phyloP scores from a whole-genome alignment of 1,140 invertebrate genomes.

The Hylyphantes graminicola region DNA sequence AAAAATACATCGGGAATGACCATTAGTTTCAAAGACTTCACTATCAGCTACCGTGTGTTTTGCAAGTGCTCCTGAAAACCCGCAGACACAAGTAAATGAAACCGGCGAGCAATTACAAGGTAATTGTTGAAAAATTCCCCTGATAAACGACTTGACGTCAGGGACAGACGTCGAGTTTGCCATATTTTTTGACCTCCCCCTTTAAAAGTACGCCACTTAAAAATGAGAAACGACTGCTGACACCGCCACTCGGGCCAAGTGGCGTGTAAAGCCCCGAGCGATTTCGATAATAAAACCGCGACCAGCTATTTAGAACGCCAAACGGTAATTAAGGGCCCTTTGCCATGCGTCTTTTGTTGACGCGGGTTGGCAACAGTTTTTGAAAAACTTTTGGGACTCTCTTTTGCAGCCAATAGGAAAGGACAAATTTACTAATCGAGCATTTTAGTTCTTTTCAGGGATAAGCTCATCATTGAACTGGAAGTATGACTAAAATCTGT shows the following conservation, averaged over 20 bases:
- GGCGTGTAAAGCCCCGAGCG: conserved; percentile 49
- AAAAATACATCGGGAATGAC: conserved; percentile 47
- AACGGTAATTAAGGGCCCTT: conserved; percentile 56
- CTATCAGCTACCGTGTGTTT: conserved; percentile 45
- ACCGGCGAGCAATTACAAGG: conserved; percentile 56
- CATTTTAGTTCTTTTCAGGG: background rate
- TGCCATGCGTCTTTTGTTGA: conserved; percentile 32
- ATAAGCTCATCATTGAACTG: no score
- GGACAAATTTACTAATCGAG: conserved; percentile 15
- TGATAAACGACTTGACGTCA: conserved; percentile 59
- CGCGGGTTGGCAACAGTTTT: conserved; percentile 52
- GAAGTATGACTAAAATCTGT: no score
- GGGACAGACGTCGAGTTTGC: conserved; percentile 49
- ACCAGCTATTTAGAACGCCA: conserved; percentile 55
- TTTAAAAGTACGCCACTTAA: conserved; percentile 52
- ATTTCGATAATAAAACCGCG: conserved; percentile 54
- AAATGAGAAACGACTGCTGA: conserved; percentile 58
- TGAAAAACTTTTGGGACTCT: conserved; percentile 50
- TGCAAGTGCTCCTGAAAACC: conserved; percentile 55
- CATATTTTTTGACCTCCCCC: conserved; percentile 57
- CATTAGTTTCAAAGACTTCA: conserved; percentile 56
- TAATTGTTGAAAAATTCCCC: conserved; percentile 60
- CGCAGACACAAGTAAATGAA: conserved; percentile 59
- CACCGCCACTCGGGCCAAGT: conserved; percentile 52
- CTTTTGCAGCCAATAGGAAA: conserved; percentile 33